Percentiles rank a stretch among this genome's conserved stretches.
These are phyloP conservation scores for Chiridota heheva DNA, from an alignment of 35 echinoderm and acorn worm species.

Conservation along the genomic window DNA sequence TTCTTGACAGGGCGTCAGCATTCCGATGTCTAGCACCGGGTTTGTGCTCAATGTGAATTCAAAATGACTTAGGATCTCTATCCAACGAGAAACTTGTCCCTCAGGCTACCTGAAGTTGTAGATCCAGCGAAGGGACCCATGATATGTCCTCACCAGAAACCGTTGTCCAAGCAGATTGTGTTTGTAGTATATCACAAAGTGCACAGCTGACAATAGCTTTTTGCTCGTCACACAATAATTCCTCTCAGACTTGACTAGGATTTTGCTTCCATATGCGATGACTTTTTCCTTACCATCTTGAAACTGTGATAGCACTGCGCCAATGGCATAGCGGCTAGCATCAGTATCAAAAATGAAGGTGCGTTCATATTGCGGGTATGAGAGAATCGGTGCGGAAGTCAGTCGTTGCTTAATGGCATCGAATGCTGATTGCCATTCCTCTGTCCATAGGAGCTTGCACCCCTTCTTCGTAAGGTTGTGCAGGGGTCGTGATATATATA, in stretches of 20 bases:
- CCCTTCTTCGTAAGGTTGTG: slow-evolving; percentile 35
- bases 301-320: slow-evolving; percentile 49
- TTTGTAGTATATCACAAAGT: slow-evolving; percentile 18
- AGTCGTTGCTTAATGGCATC: slow-evolving; percentile 4
- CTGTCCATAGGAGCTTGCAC: not conserved
- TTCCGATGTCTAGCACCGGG: slow-evolving; percentile 34
- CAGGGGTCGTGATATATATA: no score
- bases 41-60: slow-evolving; percentile 46
- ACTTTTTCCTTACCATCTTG: slow-evolving; percentile 52
- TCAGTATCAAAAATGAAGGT: slow-evolving; percentile 60
- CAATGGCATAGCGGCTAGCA: slow-evolving; percentile 39
- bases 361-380: slow-evolving; percentile 23
- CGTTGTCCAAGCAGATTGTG: slow-evolving; percentile 23
- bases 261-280: slow-evolving; percentile 42
- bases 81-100: slow-evolving; percentile 37
- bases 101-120: slow-evolving; percentile 32
- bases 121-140: slow-evolving; percentile 39
- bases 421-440: slow-evolving; percentile 9
- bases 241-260: not conserved
- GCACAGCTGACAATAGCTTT: slow-evolving; percentile 42
- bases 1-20: slow-evolving; percentile 57
- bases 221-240: slow-evolving; percentile 48
- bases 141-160: slow-evolving; percentile 49
- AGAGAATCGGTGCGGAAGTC: slow-evolving; percentile 16
- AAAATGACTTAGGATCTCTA: slow-evolving; percentile 38